Evolutionary conservation across 2,113 vertebrate species (phyloP).

Genomic region (Gobio gobio): DNA sequence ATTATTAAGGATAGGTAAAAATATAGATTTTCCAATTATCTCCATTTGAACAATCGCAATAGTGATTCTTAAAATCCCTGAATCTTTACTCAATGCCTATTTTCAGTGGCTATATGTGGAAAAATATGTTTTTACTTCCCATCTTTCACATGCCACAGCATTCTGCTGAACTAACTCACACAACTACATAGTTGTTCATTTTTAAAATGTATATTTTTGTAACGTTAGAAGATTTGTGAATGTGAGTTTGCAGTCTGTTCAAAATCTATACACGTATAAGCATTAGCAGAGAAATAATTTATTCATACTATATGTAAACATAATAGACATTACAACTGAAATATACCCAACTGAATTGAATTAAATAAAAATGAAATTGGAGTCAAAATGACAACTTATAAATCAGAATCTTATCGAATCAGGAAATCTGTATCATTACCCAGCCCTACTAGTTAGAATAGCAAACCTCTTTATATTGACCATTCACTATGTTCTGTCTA

Average conservation of each 20-base stretch:
- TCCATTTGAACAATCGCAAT: neutral
- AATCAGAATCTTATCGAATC: neutral
- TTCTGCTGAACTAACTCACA: neutral
- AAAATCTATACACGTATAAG: neutral
- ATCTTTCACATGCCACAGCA: neutral
- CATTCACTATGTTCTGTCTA: slow-evolving; percentile 1
- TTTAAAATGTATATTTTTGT: neutral
- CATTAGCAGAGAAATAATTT: neutral
- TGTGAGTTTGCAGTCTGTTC: neutral
- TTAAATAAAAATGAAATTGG: neutral
- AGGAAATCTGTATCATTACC: neutral
- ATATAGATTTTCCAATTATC: neutral
- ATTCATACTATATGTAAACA: neutral
- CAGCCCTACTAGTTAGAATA: neutral
- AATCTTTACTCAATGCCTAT: neutral
- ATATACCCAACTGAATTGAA: neutral
- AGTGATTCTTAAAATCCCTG: neutral
- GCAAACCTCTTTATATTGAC: neutral
- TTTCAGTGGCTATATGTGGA: neutral
- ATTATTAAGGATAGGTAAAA: neutral
- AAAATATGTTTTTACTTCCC: neutral
- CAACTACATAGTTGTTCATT: neutral
- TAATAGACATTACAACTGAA: neutral
- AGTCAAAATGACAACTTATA: neutral
- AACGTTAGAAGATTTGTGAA: neutral